Base-by-base conservation (phyloP, 2,113 vertebrate genomes). In the Gallinago media region DNA sequence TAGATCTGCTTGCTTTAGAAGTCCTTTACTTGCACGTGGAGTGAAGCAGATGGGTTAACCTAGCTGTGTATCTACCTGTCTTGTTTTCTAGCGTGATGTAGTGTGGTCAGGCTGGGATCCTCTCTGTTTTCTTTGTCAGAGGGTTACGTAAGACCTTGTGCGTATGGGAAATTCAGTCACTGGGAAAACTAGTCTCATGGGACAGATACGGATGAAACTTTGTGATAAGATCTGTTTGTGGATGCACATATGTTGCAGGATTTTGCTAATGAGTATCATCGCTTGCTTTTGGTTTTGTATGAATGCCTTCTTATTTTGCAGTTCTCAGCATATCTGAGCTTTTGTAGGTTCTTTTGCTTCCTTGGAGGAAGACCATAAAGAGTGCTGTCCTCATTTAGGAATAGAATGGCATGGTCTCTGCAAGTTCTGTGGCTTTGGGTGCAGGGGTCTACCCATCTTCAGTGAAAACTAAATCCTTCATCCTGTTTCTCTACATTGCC, bases 141-240 rank as follows among this genome's bases (percentile, higher is more conserved):
- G 36, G 23, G 40, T 88, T 94, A 21, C 34, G 54, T 70, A 50
- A 80, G 65, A 8, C 31, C 85, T 23, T 49, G 50, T 56, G 13
- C 1, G 0, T 50, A 16, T 42, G 49, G 81, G 68, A 87, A 84
- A 80, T 58, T 58, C 34, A 40, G 67, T 62, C 72, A n/a, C 52
- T 89, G 76, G 80, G 67, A 89, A 85, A 22, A 76, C 55, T 47
- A 63, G 66, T 71, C 82, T 75, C 50, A 10, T 59, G 82, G 63
- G 89, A 62, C 58, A 47, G 50, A 88, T 75, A 25, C 8, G 38
- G 56, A 65, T 73, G 63, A 54, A 88, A 46, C 56, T 75, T 68
- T 85, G 66, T 79, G 58, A 76, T 94, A 65, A 55, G 34, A 70
- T 84, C 67, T 95, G 20, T 85, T 95, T 91, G 58, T 89, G 47